Conservation (phyloP, 35 echinoderm and acorn worm species). For the Apostichopus parvimensis region DNA sequence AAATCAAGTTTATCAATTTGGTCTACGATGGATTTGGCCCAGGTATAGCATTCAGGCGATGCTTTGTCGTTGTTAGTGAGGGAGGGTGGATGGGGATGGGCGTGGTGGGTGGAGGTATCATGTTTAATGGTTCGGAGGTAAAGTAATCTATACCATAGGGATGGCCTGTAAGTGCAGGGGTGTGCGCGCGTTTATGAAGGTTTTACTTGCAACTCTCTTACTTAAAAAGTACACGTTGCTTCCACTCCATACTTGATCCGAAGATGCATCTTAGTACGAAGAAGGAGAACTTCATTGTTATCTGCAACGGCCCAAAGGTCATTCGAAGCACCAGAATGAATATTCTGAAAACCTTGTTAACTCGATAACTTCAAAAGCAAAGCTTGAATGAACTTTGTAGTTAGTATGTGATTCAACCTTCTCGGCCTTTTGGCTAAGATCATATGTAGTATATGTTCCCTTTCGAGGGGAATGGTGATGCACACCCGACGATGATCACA, state of each 20-base stretch:
- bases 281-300: not conserved
- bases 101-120: no score
- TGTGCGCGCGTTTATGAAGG: conserved; percentile 6
- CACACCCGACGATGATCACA: no score
- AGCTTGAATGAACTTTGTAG: not conserved
- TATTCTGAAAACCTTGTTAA: conserved; percentile 15
- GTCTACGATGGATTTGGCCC: conserved; percentile 53
- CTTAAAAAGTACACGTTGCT: conserved; percentile 7
- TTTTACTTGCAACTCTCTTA: conserved; percentile 1
- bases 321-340: conserved; percentile 6
- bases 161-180: not conserved
- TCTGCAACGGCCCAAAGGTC: not conserved
- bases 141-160: not conserved
- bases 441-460: no score
- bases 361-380: not conserved
- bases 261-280: not conserved
- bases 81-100: no score
- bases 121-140: not conserved
- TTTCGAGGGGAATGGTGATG: no score
- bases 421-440: no score
- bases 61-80: no score
- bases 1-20: conserved; percentile 29
- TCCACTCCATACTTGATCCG: not conserved
- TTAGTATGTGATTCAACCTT: not conserved
- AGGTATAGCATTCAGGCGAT: conserved; percentile 7